Percentiles rank a stretch among this genome's conserved stretches.
These are phyloP conservation scores for Brachyhypopomus occidentalis DNA, from an alignment of 2,113 vertebrate genomes.

Conservation along the genomic window DNA sequence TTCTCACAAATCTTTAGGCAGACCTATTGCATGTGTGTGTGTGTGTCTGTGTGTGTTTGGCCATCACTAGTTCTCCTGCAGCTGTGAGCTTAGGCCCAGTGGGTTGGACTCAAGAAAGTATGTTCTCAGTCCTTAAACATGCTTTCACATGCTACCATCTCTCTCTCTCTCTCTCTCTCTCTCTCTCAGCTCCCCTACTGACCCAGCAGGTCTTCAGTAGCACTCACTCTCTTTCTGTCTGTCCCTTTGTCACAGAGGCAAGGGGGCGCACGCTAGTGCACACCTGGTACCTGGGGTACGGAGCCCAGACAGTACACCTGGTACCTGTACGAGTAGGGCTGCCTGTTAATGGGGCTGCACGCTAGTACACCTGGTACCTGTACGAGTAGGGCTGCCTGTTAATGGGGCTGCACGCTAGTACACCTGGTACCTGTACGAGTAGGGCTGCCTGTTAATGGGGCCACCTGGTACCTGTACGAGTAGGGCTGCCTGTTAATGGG, in stretches of 20 bases:
- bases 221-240: slow-evolving; percentile 3
- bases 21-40: slow-evolving; percentile 6
- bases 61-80: slow-evolving; percentile 28
- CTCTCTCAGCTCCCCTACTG: neutral
- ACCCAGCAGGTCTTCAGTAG: too few relatives aligned
- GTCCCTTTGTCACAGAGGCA: slow-evolving; percentile 49
- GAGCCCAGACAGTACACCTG: too few relatives aligned
- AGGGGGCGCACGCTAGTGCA: slow-evolving; percentile 60
- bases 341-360: too few relatives aligned
- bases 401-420: too few relatives aligned
- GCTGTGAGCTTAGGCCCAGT: slow-evolving; percentile 16
- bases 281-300: too few relatives aligned
- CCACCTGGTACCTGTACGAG: too few relatives aligned
- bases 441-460: too few relatives aligned
- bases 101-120: neutral
- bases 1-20: neutral
- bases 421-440: too few relatives aligned
- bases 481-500: too few relatives aligned
- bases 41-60: neutral
- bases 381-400: too few relatives aligned
- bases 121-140: slow-evolving; percentile 32
- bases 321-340: too few relatives aligned
- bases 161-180: neutral
- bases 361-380: too few relatives aligned
- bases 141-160: slow-evolving; percentile 18